These are phyloP conservation scores for Fregata magnificens DNA, from an alignment of 2,113 vertebrate genomes.

Conservation along the genomic window DNA sequence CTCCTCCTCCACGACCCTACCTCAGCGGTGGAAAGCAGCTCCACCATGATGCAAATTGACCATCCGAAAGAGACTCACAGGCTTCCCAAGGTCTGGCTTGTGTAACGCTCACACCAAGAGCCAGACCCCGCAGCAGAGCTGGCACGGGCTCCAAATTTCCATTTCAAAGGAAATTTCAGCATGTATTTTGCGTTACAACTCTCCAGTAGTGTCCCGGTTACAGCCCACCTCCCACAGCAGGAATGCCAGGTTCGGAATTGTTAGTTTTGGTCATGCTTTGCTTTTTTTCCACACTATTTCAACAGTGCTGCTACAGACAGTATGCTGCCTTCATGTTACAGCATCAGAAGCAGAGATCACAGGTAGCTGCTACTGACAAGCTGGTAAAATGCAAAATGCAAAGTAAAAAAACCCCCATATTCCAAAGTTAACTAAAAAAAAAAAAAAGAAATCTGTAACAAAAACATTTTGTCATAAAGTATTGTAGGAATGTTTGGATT, in stretches of 20 bases:
- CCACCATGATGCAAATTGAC: background rate
- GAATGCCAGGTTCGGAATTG: background rate
- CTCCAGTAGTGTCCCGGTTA: background rate
- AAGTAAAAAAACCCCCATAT: background rate
- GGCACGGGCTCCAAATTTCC: conserved; percentile 15
- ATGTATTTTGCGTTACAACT: background rate
- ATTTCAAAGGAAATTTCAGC: conserved; percentile 37
- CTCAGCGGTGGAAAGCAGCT: background rate
- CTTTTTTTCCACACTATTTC: background rate
- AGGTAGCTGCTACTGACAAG: background rate
- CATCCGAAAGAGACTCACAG: background rate
- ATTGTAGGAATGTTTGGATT: background rate
- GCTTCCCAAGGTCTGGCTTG: conserved; percentile 32
- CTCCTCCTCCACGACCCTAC: background rate
- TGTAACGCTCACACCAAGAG: background rate
- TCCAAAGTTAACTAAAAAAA: background rate
- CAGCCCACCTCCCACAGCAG: background rate
- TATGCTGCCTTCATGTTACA: accelerated
- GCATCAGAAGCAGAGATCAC: background rate
- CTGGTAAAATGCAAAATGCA: background rate
- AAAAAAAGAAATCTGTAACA: background rate
- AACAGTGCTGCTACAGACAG: background rate
- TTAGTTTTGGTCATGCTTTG: background rate
- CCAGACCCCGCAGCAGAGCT: background rate
- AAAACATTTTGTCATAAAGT: background rate